Evolutionary conservation across 2,888 invertebrate species (phyloP).

Genomic region (Platynereis dumerilii): DNA sequence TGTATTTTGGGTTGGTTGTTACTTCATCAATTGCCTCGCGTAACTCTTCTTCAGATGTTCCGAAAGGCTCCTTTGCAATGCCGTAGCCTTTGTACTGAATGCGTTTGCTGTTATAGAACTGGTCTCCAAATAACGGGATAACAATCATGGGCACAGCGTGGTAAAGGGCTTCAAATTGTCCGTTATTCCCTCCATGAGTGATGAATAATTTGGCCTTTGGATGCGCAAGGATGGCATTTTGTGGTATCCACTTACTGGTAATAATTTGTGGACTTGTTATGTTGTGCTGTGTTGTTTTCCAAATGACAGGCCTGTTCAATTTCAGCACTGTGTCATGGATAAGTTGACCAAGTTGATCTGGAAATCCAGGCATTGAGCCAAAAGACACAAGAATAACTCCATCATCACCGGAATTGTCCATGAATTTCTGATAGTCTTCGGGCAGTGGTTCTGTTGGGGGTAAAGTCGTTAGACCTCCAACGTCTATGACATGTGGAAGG

Average conservation of each 20-base stretch:
- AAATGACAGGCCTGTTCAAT: not conserved
- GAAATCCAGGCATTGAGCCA: slow-evolving; percentile 31
- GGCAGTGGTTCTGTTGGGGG: slow-evolving; percentile 30
- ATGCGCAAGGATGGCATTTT: slow-evolving; percentile 44
- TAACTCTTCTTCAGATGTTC: slow-evolving; percentile 30
- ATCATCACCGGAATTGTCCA: slow-evolving; percentile 29
- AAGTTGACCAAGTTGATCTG: slow-evolving; percentile 9
- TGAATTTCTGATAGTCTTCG: slow-evolving; percentile 28
- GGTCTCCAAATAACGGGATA: slow-evolving; percentile 39
- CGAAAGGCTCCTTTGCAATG: slow-evolving; percentile 28
- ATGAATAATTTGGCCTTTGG: slow-evolving; percentile 40
- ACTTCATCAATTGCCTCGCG: slow-evolving; percentile 31
- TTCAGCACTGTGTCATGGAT: not conserved
- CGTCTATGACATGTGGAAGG: slow-evolving; percentile 34
- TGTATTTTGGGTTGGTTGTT: slow-evolving; percentile 30
- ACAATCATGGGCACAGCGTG: slow-evolving; percentile 43
- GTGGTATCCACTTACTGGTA: slow-evolving; percentile 40
- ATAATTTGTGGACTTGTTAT: no score
- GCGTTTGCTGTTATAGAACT: slow-evolving; percentile 33
- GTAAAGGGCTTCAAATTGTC: slow-evolving; percentile 42
- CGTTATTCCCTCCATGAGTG: slow-evolving; percentile 43
- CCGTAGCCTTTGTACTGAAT: slow-evolving; percentile 37
- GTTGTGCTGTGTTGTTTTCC: not conserved
- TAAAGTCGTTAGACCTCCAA: slow-evolving; percentile 35
- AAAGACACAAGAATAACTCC: slow-evolving; percentile 42